Conservation (phyloP, 2,888 invertebrate genomes). For the Eretmocerus hayati region DNA sequence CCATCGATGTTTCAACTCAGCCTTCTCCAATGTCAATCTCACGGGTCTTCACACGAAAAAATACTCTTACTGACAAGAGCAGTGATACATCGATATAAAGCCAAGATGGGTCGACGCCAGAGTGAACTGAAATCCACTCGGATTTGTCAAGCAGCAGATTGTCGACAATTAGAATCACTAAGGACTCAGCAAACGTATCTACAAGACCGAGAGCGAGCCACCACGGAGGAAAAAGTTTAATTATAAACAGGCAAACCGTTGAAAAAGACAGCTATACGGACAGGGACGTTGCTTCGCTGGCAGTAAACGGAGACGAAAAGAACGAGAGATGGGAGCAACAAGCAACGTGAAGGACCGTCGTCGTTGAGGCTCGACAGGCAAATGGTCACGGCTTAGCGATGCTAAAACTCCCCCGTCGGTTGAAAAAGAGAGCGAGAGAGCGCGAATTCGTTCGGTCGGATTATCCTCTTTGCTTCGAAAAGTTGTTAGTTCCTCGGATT, state of each 20-base stretch:
- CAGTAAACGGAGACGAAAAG: conserved; percentile 21
- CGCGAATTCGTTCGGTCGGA: conserved; percentile 44
- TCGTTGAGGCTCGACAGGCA: conserved; percentile 40
- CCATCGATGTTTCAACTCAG: no score
- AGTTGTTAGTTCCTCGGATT: conserved; percentile 49
- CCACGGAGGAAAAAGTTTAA: conserved; percentile 40
- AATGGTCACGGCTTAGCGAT: conserved; percentile 46
- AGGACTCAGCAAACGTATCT: conserved; percentile 30
- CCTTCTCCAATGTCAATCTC: no score
- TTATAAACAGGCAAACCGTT: conserved; percentile 42
- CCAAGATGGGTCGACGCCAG: no score
- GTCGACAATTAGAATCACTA: conserved; percentile 46
- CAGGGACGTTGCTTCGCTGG: conserved; percentile 25
- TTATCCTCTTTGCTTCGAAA: conserved; percentile 46
- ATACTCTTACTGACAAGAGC: background rate
- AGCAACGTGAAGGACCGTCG: conserved; percentile 30
- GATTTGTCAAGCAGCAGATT: conserved; percentile 8
- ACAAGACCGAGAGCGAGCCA: conserved; percentile 24
- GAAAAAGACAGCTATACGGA: conserved; percentile 33
- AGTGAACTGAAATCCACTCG: no score
- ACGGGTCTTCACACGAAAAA: background rate
- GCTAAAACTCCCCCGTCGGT: conserved; percentile 44
- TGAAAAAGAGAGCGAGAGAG: no score
- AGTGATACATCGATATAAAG: no score
- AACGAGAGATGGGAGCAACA: conserved; percentile 23